A percentile compares a stretch with the other conserved stretches of the same genome.
Conservation (phyloP, 2,797 vertebrate species). For the Erpetoichthys calabaricus region DNA sequence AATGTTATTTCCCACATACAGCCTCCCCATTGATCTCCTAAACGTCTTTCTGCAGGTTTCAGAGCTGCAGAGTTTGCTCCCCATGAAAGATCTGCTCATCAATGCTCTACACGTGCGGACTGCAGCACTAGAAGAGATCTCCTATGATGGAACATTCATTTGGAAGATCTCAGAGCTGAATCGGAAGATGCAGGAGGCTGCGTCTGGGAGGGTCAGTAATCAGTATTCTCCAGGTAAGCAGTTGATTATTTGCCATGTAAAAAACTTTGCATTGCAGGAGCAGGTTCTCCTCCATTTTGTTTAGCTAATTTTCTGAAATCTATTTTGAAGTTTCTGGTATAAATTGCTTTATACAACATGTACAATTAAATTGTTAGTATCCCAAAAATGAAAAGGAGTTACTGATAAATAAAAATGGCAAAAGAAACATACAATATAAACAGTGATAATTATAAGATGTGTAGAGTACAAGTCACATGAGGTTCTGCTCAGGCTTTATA, state of each 20-base stretch:
- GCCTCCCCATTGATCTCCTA: background rate
- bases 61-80: conserved; percentile 48
- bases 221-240: conserved; percentile 60
- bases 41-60: conserved; percentile 32
- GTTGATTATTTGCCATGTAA: background rate
- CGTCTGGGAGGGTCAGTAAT: conserved; percentile 43
- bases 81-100: conserved; percentile 50
- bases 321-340: too few relatives aligned
- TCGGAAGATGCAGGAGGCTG: conserved; percentile 53
- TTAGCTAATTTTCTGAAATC: too few relatives aligned
- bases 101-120: conserved; percentile 50
- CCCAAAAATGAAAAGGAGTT: too few relatives aligned
- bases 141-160: conserved; percentile 59
- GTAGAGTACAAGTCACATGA: too few relatives aligned
- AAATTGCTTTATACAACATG: too few relatives aligned
- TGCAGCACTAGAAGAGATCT: conserved; percentile 45
- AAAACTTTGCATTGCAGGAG: too few relatives aligned
- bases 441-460: too few relatives aligned
- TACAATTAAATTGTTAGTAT: too few relatives aligned
- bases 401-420: too few relatives aligned
- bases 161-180: conserved; percentile 61
- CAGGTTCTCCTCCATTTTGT: too few relatives aligned
- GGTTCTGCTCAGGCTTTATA: too few relatives aligned
- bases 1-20: background rate
- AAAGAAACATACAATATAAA: too few relatives aligned